phyloP scores from a whole-genome alignment of 2,888 invertebrate species.

The Limnephilus rhombicus region DNA sequence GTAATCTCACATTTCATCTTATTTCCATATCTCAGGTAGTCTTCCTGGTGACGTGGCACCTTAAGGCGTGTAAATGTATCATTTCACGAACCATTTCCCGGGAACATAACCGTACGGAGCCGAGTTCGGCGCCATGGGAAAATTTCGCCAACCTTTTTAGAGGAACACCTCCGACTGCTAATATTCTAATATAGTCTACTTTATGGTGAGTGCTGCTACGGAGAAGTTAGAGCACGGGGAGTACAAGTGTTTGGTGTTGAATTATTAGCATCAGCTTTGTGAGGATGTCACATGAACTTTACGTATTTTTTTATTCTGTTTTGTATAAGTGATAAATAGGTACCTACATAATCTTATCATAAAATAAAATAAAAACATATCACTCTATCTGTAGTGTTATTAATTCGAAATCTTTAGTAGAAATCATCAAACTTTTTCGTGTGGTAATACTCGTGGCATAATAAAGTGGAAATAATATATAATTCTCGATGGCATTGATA shows the following conservation, averaged over 20 bases:
- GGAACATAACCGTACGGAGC: constrained; percentile 48
- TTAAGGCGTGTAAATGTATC: constrained; percentile 53
- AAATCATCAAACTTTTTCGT: no score
- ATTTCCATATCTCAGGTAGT: constrained; percentile 57
- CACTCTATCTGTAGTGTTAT: no score
- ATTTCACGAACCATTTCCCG: constrained; percentile 54
- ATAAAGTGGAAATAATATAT: no score
- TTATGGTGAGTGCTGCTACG: constrained; percentile 9
- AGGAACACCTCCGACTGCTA: constrained; percentile 23
- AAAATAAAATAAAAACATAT: no score
- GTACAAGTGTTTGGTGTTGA: background rate
- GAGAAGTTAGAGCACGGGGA: background rate
- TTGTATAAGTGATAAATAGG: background rate
- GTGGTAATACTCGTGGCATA: no score
- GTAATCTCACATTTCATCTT: constrained; percentile 50
- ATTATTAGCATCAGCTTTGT: background rate
- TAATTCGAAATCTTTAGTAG: no score
- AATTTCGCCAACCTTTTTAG: constrained; percentile 52
- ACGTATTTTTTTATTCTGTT: background rate
- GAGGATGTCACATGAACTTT: background rate
- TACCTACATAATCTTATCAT: no score
- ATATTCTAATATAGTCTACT: background rate
- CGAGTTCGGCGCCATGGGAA: constrained; percentile 44
- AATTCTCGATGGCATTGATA: no score
- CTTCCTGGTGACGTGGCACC: constrained; percentile 35